These are phyloP conservation scores for Myodes glareolus DNA, from an alignment of 2,113 vertebrate genomes.

Conservation along the genomic window DNA sequence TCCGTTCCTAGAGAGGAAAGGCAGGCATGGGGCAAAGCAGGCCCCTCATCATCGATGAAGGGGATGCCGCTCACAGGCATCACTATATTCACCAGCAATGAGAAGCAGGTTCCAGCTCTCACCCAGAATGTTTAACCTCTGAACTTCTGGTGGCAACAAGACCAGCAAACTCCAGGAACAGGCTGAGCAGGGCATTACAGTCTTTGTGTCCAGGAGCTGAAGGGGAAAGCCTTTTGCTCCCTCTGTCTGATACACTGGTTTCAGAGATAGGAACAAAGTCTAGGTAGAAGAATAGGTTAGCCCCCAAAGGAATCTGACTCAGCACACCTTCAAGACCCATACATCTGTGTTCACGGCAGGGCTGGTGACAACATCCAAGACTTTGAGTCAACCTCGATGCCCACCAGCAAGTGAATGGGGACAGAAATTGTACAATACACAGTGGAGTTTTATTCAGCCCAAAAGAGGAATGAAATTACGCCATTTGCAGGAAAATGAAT, in stretches of 20 bases:
- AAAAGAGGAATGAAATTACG: not conserved
- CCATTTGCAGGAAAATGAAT: not conserved
- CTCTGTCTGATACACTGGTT: not conserved
- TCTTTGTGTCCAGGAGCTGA: not conserved
- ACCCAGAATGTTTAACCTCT: slow-evolving; percentile 48
- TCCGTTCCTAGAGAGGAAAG: slow-evolving; percentile 64
- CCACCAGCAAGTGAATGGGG: not conserved
- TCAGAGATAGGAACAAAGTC: not conserved
- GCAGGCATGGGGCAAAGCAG: not conserved
- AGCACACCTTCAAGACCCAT: not conserved
- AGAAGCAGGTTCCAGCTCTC: slow-evolving; percentile 55
- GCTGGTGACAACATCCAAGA: not conserved
- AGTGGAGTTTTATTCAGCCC: too few species aligned
- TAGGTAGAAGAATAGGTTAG: not conserved
- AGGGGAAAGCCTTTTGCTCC: not conserved
- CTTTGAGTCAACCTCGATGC: not conserved
- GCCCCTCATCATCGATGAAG: not conserved
- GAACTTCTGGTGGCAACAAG: slow-evolving; percentile 15
- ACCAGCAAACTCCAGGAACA: slow-evolving; percentile 14
- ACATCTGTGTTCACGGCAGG: not conserved
- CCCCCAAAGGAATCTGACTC: not conserved
- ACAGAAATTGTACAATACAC: too few species aligned
- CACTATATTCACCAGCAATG: slow-evolving; percentile 64
- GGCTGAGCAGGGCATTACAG: not conserved
- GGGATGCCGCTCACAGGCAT: slow-evolving; percentile 57